These are phyloP conservation scores for Dendrophyllia cribrosa DNA, from an alignment of 64 coral and sea anemone genomes.

Conservation along the genomic window DNA sequence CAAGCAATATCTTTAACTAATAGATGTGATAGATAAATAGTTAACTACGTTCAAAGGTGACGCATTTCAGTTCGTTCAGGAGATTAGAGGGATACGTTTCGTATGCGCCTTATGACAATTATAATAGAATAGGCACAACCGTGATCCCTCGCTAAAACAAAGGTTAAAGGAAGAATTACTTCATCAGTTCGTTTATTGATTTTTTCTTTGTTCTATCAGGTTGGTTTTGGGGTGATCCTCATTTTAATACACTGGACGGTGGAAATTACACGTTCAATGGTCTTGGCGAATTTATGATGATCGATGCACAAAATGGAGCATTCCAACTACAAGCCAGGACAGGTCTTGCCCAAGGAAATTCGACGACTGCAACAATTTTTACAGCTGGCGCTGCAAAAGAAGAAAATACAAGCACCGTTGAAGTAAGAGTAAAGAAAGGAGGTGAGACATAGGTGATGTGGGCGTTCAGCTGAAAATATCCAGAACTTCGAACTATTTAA, in stretches of 20 bases:
- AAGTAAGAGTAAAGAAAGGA: constrained; percentile 40
- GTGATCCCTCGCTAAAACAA: too few relatives aligned
- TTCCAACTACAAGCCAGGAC: constrained; percentile 75
- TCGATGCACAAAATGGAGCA: constrained; percentile 27
- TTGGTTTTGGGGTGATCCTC: constrained; percentile 71
- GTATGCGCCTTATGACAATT: too few relatives aligned
- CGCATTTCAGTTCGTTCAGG: too few relatives aligned
- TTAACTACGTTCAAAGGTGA: too few relatives aligned
- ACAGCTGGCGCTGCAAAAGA: constrained; percentile 63
- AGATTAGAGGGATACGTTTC: too few relatives aligned
- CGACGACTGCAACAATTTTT: constrained; percentile 56
- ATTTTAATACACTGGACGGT: constrained; percentile 52
- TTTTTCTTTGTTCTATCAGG: background rate
- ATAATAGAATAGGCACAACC: too few relatives aligned
- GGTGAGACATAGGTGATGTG: background rate
- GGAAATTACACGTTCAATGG: constrained; percentile 74
- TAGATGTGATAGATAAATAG: too few relatives aligned
- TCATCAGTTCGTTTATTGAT: too few relatives aligned
- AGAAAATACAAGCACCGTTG: constrained; percentile 51
- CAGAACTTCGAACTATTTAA: too few relatives aligned
- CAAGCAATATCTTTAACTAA: too few relatives aligned
- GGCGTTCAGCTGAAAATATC: too few relatives aligned
- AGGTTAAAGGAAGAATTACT: background rate
- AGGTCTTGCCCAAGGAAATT: constrained; percentile 11
- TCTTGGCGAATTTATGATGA: constrained; percentile 54